Conservation (phyloP, 2,888 invertebrate species). For the Gryllus longicercus region DNA sequence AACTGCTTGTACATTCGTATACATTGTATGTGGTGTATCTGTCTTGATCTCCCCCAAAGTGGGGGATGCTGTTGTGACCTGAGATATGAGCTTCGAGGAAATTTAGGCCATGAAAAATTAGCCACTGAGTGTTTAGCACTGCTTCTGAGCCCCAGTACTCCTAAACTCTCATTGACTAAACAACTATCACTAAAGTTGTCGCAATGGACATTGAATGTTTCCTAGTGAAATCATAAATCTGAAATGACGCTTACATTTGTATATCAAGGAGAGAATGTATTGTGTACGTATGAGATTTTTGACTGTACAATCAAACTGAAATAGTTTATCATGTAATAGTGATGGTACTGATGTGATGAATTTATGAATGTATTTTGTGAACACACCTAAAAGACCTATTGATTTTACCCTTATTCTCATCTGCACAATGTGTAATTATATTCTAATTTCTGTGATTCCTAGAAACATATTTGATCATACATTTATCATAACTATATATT, state of each 20-base stretch:
- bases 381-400: background rate
- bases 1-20: background rate
- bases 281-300: background rate
- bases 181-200: background rate
- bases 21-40: background rate
- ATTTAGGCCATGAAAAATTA: background rate
- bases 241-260: conserved; percentile 4
- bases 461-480: background rate
- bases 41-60: background rate
- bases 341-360: background rate
- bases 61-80: background rate
- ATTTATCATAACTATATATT: conserved; percentile 17
- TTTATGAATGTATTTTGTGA: conserved; percentile 2
- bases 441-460: conserved; percentile 4
- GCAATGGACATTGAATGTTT: conserved; percentile 11
- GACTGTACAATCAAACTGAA: conserved; percentile 10
- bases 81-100: background rate
- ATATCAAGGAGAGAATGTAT: background rate
- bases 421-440: conserved; percentile 17
- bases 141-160: conserved; percentile 3
- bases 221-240: background rate
- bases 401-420: background rate
- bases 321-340: background rate
- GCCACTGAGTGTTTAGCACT: conserved; percentile 7
- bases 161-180: conserved; percentile 4